Evolutionary conservation across 2,797 vertebrate species (phyloP), one percentile per base, ranked within the genome.

Genomic region (Erpetoichthys calabaricus): DNA sequence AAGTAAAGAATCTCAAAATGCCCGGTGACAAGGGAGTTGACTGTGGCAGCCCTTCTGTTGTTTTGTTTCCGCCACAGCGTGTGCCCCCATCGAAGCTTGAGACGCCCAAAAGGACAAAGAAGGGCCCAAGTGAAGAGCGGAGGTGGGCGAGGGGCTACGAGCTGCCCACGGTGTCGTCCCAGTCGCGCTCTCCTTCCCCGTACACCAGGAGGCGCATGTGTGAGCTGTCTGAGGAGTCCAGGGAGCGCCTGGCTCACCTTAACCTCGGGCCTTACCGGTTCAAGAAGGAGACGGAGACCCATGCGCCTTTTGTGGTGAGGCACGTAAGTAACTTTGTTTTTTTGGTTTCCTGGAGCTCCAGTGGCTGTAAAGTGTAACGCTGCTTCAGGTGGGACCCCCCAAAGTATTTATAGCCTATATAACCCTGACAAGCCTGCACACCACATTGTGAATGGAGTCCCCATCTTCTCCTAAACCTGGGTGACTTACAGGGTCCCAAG

Each of bases 151-250:
- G 64, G 64, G 79, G 74, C 70, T 98, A 97, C 45, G 83, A 88
- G 69, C 86, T 77, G 73, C 88, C 90, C 64, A 98, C 96, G 0
- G 88, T 90, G 62, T 86, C 94, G 56, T 98, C 93, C 43, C 80
- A 75, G 71, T 78, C 87, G 2, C 91, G 86, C 45, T 86, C 89
- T 6, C 85, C 86, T n/a, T 95, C 95, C 7, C 95, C 96, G 0
- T 97, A 99, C 78, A 96, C 94, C 8, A 87, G 83, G 68, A 91
- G 94, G 60, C 86, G 84, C 61, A 99, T 98, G 92, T 97, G 94
- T 72, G 87, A 95, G 73, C 89, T 94, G 3, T 86, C 91, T 0
- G 83, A 91, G 69, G 91, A 91, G 59, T 67, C 87, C 64, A 68
- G 80, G 57, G 89, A 91, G 72, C 83, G 93, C 44, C 84, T 97